Evolutionary conservation across 2,888 invertebrate species (phyloP), one percentile per base, ranked within the genome.

Genomic region (Drosophila ezoana): DNA sequence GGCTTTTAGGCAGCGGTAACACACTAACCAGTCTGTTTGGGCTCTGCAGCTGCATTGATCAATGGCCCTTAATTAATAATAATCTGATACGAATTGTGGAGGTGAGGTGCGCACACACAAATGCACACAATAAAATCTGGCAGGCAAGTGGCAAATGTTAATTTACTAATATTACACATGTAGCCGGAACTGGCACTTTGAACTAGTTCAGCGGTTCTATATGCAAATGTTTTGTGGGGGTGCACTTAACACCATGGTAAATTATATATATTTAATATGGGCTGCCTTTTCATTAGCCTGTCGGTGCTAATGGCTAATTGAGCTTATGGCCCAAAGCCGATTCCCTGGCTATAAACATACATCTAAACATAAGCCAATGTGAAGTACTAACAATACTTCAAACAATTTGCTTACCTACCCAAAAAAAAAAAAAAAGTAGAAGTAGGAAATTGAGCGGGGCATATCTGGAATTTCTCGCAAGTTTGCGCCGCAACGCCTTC

Each of bases 351-450:
- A 74, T 67, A 72, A 73, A 60, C 73, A 60, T 77, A 77, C 54
- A 73, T 73, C 64, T 67, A 58, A 61, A 59, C 73, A 64, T 77
- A 77, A 77, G 78, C 77, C 77, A 64, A 70, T 65, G 67, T 73
- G 57, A 77, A 77, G 76, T 70, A 83, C 81, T 69, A 75, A 72
- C 61, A 70, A 79, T 76, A 72, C 86, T 86, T 76, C 81, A 83
- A 79, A 75, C 77, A 86, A 83, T 76, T 86, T 86, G 84, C 86
- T 78, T 83, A 86, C 81, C 83, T 86, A 79, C 52, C 65, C 63
- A 71, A 76, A 85, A 82, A 67, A 69, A 59, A 33, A 38, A 48
- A 35, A 40, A 20, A 45, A 16, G n/a, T 28, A 38, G 35, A 53
- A 14, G 16, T 43, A 3, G 35, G 18, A 41, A 53, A 40, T 28